Conservation (phyloP, 2,113 vertebrate genomes). For the Sceloporus undulatus region DNA sequence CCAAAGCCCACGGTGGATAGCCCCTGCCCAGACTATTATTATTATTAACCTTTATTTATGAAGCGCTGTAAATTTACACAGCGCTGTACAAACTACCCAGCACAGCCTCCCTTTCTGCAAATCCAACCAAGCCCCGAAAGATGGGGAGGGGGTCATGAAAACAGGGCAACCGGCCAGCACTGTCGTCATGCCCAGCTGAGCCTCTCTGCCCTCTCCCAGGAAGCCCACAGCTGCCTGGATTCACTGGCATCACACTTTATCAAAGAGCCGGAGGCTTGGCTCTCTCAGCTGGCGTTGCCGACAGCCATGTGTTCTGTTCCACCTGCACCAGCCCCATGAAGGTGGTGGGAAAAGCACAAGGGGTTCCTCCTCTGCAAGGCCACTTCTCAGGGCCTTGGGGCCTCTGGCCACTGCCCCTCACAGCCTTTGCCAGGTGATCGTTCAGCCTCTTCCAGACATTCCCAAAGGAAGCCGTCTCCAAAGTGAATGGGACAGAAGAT, state of each 20-base stretch:
- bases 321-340: not conserved
- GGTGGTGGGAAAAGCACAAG: constrained; percentile 59
- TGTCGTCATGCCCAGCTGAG: constrained; percentile 65
- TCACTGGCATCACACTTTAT: constrained; percentile 76
- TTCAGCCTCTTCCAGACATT: too few relatives aligned
- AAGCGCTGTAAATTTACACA: too few relatives aligned
- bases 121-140: too few relatives aligned
- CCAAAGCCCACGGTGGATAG: not conserved
- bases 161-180: constrained; percentile 62
- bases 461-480: not conserved
- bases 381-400: too few relatives aligned
- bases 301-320: constrained; percentile 74
- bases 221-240: constrained; percentile 79
- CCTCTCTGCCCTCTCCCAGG: constrained; percentile 72
- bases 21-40: too few relatives aligned
- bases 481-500: too few relatives aligned
- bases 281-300: constrained; percentile 45
- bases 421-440: too few relatives aligned
- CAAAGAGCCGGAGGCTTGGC: constrained; percentile 64
- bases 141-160: too few relatives aligned
- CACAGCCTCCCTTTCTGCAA: too few relatives aligned
- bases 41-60: too few relatives aligned
- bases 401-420: too few relatives aligned
- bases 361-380: not conserved
- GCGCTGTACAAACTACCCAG: too few relatives aligned